phyloP scores from a whole-genome alignment of 2,797 vertebrate genomes.

The Malurus leucopterus region DNA sequence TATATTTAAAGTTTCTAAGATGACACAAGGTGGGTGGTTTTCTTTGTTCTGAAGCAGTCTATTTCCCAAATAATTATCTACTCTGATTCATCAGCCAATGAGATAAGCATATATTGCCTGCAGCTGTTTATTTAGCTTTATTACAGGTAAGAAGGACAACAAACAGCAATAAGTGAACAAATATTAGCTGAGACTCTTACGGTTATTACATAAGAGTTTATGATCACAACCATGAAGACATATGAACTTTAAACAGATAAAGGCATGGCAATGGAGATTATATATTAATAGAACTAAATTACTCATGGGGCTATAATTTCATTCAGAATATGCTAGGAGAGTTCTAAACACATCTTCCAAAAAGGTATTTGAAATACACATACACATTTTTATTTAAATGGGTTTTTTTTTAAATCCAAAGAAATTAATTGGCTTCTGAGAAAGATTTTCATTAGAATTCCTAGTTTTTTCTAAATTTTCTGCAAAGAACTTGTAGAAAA shows the following conservation, averaged over 20 bases:
- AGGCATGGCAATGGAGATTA: neutral
- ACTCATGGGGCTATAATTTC: neutral
- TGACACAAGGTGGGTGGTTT: slow-evolving; percentile 10
- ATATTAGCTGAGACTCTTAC: slow-evolving; percentile 35
- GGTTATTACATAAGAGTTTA: neutral
- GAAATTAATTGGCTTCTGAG: neutral
- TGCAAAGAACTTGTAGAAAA: neutral
- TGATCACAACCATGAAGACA: neutral
- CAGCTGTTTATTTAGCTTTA: slow-evolving; percentile 52
- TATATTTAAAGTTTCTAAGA: slow-evolving; percentile 24
- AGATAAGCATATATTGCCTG: slow-evolving; percentile 3
- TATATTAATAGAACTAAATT: slow-evolving; percentile 9
- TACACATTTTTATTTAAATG: neutral
- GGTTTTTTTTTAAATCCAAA: neutral
- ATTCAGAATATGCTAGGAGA: neutral
- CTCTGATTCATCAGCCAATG: slow-evolving; percentile 29
- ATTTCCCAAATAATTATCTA: slow-evolving; percentile 44
- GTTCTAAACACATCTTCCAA: neutral
- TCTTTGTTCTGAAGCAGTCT: slow-evolving; percentile 33
- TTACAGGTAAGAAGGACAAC: slow-evolving; percentile 33
- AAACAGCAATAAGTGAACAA: slow-evolving; percentile 3
- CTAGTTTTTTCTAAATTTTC: neutral
- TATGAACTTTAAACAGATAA: slow-evolving; percentile 44
- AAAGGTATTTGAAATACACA: neutral
- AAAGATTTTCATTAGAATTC: neutral